phyloP scores from a whole-genome alignment of 1,140 invertebrate species.

The Hirudo medicinalis region DNA sequence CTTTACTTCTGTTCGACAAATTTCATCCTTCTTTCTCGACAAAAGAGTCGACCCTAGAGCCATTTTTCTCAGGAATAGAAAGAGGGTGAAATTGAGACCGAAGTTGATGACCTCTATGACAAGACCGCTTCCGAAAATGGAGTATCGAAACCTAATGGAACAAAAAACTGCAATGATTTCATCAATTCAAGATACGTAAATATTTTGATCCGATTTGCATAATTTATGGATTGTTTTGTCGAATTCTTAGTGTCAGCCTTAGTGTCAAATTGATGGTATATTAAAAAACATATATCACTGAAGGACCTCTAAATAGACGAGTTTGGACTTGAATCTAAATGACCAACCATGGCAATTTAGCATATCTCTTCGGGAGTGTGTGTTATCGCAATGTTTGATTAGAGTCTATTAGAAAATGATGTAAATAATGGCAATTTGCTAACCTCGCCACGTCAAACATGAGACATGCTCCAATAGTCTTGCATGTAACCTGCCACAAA shows the following conservation, averaged over 20 bases:
- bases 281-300: too few relatives aligned
- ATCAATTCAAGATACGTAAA: background rate
- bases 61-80: slow-evolving; percentile 6
- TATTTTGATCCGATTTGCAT: too few relatives aligned
- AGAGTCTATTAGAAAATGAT: background rate
- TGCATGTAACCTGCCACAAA: slow-evolving; percentile 19
- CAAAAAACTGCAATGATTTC: background rate
- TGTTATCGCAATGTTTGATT: background rate
- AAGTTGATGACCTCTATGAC: slow-evolving; percentile 1
- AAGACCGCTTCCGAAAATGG: background rate
- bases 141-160: background rate
- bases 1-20: too few relatives aligned
- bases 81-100: background rate
- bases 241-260: too few relatives aligned
- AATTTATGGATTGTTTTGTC: too few relatives aligned
- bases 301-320: too few relatives aligned
- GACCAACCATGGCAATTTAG: too few relatives aligned
- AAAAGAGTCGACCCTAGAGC: too few relatives aligned
- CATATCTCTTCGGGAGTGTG: background rate
- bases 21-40: too few relatives aligned
- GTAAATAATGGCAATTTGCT: too few relatives aligned
- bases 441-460: slow-evolving; percentile 13
- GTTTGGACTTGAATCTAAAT: too few relatives aligned
- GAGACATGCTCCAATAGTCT: slow-evolving; percentile 15
- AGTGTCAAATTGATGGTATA: too few relatives aligned